Evolutionary conservation across 2,888 invertebrate species (phyloP).

Genomic region (Deilephila elpenor): DNA sequence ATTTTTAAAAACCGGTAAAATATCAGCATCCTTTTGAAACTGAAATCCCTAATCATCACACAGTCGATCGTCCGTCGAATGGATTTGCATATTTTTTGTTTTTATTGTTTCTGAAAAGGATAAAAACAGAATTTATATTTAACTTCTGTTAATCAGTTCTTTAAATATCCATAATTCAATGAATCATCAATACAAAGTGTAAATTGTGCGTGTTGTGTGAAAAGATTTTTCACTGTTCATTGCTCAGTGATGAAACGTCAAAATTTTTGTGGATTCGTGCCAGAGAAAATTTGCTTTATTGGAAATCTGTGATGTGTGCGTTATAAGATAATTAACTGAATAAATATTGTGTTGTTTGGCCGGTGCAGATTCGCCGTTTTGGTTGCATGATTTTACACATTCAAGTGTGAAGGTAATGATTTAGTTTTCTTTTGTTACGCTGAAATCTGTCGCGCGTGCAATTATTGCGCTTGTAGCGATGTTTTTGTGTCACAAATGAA

Average conservation of each 20-base stretch:
- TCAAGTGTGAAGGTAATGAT: constrained; percentile 67
- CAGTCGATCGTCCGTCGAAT: constrained; percentile 42
- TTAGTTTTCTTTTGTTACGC: constrained; percentile 63
- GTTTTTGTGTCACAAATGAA: constrained; percentile 36
- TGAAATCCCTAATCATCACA: constrained; percentile 31
- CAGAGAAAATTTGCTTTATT: constrained; percentile 66
- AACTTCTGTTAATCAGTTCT: background rate
- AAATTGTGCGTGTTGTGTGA: constrained; percentile 9
- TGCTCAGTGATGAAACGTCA: constrained; percentile 77
- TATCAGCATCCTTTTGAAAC: constrained; percentile 12
- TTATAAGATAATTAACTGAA: constrained; percentile 36
- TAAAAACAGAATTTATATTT: constrained; percentile 15
- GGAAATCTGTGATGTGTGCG: constrained; percentile 62
- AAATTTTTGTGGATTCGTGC: constrained; percentile 77
- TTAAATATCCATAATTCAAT: background rate
- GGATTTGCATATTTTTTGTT: constrained; percentile 51
- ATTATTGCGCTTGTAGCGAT: constrained; percentile 28
- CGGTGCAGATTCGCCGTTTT: constrained; percentile 33
- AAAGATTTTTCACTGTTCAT: constrained; percentile 41
- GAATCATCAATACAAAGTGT: background rate
- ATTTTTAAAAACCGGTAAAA: constrained; percentile 1
- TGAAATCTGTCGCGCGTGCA: constrained; percentile 41
- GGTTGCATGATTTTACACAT: constrained; percentile 72
- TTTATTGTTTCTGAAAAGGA: constrained; percentile 46
- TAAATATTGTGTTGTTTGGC: constrained; percentile 37